Conservation (phyloP, 1,140 invertebrate genomes). For the Eciton burchellii region DNA sequence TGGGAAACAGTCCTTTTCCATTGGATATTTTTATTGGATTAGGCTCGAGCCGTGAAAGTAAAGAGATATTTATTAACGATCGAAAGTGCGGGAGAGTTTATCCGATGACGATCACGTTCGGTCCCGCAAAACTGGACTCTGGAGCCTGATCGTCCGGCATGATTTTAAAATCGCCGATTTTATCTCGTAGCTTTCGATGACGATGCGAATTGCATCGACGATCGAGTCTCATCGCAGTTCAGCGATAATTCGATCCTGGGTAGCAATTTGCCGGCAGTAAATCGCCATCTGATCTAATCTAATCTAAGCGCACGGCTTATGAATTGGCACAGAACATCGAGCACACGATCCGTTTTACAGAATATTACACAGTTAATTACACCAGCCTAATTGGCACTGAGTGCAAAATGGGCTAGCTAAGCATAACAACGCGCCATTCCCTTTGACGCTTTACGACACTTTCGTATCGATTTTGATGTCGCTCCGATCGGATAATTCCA, state of each 20-base stretch:
- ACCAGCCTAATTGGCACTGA: conserved; percentile 31
- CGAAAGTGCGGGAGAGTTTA: conserved; percentile 37
- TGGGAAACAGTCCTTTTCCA: too few relatives aligned
- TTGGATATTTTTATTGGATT: not conserved
- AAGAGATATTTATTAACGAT: conserved; percentile 37
- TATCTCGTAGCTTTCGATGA: not conserved
- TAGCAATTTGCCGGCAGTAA: not conserved
- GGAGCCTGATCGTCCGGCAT: not conserved
- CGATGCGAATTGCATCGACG: not conserved
- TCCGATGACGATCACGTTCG: conserved; percentile 11
- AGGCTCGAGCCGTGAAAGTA: conserved; percentile 11
- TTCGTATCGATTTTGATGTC: conserved; percentile 18
- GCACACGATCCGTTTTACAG: conserved; percentile 7
- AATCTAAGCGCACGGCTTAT: conserved; percentile 23
- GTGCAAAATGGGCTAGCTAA: not conserved
- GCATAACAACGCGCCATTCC: not conserved
- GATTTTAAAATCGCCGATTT: not conserved
- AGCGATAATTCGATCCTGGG: not conserved
- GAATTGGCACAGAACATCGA: not conserved
- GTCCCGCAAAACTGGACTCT: conserved; percentile 15
- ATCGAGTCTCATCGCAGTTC: not conserved
- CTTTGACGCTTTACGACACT: conserved; percentile 34
- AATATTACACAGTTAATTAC: conserved; percentile 39
- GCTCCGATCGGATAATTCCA: not conserved
- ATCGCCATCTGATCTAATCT: conserved; percentile 16